phyloP scores from a whole-genome alignment of 2,888 invertebrate genomes.

The Drosophila pseudotalamancana region DNA sequence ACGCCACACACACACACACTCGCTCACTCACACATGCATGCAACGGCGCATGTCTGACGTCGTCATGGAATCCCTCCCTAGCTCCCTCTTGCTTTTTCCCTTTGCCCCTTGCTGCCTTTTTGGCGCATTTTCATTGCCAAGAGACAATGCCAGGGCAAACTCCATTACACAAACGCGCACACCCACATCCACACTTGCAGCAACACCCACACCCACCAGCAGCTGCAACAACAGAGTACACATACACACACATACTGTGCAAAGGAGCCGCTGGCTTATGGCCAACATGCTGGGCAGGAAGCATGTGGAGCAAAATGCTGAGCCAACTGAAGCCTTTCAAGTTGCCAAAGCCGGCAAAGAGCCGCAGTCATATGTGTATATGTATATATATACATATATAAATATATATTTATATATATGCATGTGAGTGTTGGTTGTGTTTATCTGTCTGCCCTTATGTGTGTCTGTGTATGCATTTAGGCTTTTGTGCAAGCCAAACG shows the following conservation, averaged over 20 bases:
- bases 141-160: constrained; percentile 79
- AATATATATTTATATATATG: constrained; percentile 22
- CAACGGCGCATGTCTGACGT: constrained; percentile 30
- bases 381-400: constrained; percentile 5
- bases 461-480: constrained; percentile 69
- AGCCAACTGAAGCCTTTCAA: constrained; percentile 76
- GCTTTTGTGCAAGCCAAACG: constrained; percentile 77
- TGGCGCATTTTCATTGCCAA: constrained; percentile 78
- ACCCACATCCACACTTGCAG: constrained; percentile 4
- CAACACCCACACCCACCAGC: constrained; percentile 43
- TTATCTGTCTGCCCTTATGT: constrained; percentile 48
- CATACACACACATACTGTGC: constrained; percentile 4
- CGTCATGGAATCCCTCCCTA: not conserved
- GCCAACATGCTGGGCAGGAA: constrained; percentile 20
- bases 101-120: not conserved
- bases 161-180: constrained; percentile 33
- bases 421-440: constrained; percentile 50
- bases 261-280: constrained; percentile 15
- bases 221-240: constrained; percentile 35
- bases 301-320: constrained; percentile 53
- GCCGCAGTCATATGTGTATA: constrained; percentile 28
- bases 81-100: not conserved
- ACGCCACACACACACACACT: constrained; percentile 2
- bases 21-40: constrained; percentile 2
- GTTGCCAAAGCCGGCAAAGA: constrained; percentile 73